Base-by-base conservation (phyloP, 2,888 invertebrate genomes). In the Ypsolopha scabrella region DNA sequence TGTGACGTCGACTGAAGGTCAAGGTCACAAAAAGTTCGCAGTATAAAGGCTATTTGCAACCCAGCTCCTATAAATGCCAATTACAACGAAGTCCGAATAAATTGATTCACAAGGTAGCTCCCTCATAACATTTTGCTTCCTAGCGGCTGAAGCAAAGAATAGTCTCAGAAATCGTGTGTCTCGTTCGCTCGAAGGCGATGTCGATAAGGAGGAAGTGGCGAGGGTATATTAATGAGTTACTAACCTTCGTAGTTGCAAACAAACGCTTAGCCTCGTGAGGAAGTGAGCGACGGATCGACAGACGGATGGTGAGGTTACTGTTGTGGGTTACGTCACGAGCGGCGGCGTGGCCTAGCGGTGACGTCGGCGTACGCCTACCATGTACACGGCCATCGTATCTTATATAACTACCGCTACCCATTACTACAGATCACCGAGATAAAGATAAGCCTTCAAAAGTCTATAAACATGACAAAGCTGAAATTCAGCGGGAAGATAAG, bases 201-300 rank as follows among this genome's bases (percentile, higher is more conserved):
- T 14, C 14, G 7, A 10, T 14, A 10, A 45, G 36, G 45, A 41
- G 41, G 39, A 46, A 51, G 41, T 41, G 47, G 34, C 41, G 34
- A 35, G 41, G 39, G 14, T 33, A 7, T 39, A 38, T 13, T 35
- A 38, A 44, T 41, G 11, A 46, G 46, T 14, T 45, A 51, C 46
- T 34, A 53, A 50, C 53, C 50, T 53, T 51, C 49, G 48, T 48
- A 13, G 48, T 38, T 41, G 51, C 13, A 36, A 45, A 71, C 75
- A 70, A 77, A 70, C 69, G 71, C 70, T 67, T 67, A 76, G 72
- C 79, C 76, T 80, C 74, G 78, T 60, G 64, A 68, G 67, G 69
- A 73, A 74, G 69, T 69, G 74, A 72, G 68, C 76, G 36, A 37
- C 70, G 69, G 72, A 75, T 77, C 73, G 72, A 68, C 74, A 70